Evolutionary conservation across 30 jellyfish, hydroid and myxozoan species (phyloP).

Genomic region (Chrysaora quinquecirrha): DNA sequence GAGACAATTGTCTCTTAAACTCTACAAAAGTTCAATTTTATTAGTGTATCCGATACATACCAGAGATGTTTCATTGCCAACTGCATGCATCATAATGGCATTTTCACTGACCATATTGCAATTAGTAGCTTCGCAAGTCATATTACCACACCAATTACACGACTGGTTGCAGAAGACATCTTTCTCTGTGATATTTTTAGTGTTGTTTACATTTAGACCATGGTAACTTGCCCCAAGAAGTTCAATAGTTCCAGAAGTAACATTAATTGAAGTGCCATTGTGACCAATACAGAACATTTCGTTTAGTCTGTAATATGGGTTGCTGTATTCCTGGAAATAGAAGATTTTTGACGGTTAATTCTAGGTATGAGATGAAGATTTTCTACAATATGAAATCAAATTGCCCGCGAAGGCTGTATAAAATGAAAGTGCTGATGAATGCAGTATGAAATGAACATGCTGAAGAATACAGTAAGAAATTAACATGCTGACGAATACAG

Average conservation of each 20-base stretch:
- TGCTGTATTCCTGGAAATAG: not conserved
- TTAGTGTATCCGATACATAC: not conserved
- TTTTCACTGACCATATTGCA: constrained; percentile 11
- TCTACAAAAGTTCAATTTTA: no score
- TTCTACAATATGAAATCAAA: no score
- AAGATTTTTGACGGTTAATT: no score
- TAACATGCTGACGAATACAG: no score
- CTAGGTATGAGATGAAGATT: no score
- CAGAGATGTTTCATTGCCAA: not conserved
- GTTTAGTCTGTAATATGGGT: not conserved
- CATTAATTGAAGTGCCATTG: not conserved
- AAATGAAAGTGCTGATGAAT: no score
- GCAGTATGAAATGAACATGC: no score
- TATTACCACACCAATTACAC: constrained; percentile 22
- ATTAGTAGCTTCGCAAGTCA: constrained; percentile 21
- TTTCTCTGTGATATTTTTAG: not conserved
- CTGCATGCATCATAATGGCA: not conserved
- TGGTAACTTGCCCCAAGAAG: not conserved
- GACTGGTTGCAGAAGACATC: constrained; percentile 27
- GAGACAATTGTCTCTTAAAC: no score
- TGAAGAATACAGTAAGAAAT: no score
- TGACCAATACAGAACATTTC: not conserved
- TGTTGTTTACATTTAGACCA: not conserved
- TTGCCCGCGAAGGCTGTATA: no score
- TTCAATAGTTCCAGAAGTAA: not conserved